Conservation (phyloP, 2,888 invertebrate genomes). For the Lottia gigantea region DNA sequence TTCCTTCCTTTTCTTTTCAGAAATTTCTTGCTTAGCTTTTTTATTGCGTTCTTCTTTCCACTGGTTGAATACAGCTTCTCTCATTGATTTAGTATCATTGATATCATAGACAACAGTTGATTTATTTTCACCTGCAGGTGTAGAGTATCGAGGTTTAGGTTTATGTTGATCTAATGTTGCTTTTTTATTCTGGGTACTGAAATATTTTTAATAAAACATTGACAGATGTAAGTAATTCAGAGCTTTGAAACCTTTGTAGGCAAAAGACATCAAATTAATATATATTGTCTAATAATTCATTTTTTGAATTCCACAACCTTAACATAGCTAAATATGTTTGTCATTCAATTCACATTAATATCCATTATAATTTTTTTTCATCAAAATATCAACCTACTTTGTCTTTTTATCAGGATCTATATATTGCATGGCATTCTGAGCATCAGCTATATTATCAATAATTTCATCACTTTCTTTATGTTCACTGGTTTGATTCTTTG, state of each 20-base stretch:
- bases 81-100: constrained; percentile 45
- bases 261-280: neutral
- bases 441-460: constrained; percentile 42
- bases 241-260: no score
- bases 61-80: constrained; percentile 54
- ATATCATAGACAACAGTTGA: constrained; percentile 38
- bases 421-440: constrained; percentile 43
- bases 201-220: neutral
- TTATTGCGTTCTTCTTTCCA: constrained; percentile 51
- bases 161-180: constrained; percentile 36
- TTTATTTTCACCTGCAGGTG: constrained; percentile 41
- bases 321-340: no score
- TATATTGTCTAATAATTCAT: no score
- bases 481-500: constrained; percentile 41
- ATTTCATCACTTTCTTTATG: constrained; percentile 40
- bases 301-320: no score
- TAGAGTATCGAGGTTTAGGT: constrained; percentile 56
- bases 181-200: constrained; percentile 32
- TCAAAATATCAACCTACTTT: constrained; percentile 19
- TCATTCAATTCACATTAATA: neutral
- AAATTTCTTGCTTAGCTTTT: constrained; percentile 38
- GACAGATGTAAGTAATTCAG: no score
- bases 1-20: constrained; percentile 49
- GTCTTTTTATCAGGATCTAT: constrained; percentile 38
- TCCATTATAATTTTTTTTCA: constrained; percentile 1